Evolutionary conservation across 2,797 vertebrate genomes (phyloP).

Genomic region (Amblyopsis hoosieri): DNA sequence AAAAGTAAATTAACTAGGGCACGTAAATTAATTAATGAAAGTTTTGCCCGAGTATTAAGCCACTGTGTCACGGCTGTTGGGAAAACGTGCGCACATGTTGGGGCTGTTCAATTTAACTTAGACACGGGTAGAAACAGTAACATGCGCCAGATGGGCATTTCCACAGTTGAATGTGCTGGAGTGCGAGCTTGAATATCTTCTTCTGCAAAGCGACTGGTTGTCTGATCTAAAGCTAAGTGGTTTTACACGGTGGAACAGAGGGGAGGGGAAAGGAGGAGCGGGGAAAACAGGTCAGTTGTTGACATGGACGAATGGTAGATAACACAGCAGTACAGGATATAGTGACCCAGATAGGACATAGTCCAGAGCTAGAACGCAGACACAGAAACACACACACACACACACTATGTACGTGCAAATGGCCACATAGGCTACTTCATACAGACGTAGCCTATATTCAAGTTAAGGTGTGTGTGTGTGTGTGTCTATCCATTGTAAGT

Average conservation of each 20-base stretch:
- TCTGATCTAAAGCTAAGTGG: slow-evolving; percentile 67
- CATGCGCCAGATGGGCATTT: slow-evolving; percentile 55
- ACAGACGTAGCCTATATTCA: too few species aligned
- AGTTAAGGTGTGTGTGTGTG: not conserved
- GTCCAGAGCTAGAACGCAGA: slow-evolving; percentile 25
- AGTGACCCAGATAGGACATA: slow-evolving; percentile 69
- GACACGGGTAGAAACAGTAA: slow-evolving; percentile 20
- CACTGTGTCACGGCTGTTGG: not conserved
- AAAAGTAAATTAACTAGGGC: too few species aligned
- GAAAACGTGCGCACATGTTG: slow-evolving; percentile 5
- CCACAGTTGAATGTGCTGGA: slow-evolving; percentile 64
- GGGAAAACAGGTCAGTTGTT: slow-evolving; percentile 73
- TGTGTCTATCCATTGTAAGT: not conserved
- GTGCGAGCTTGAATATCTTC: slow-evolving; percentile 59
- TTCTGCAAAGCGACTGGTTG: slow-evolving; percentile 55
- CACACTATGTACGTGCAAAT: not conserved
- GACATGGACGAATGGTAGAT: slow-evolving; percentile 69
- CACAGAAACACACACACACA: not conserved
- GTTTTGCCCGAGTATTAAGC: not conserved
- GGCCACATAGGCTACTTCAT: not conserved
- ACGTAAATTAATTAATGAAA: not conserved
- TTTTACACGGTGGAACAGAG: slow-evolving; percentile 59
- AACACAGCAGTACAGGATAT: slow-evolving; percentile 44
- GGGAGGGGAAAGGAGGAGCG: slow-evolving; percentile 35
- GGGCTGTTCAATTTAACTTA: slow-evolving; percentile 12